Conservation (phyloP, 2,797 vertebrate species). For the Pseudopleuronectes americanus region DNA sequence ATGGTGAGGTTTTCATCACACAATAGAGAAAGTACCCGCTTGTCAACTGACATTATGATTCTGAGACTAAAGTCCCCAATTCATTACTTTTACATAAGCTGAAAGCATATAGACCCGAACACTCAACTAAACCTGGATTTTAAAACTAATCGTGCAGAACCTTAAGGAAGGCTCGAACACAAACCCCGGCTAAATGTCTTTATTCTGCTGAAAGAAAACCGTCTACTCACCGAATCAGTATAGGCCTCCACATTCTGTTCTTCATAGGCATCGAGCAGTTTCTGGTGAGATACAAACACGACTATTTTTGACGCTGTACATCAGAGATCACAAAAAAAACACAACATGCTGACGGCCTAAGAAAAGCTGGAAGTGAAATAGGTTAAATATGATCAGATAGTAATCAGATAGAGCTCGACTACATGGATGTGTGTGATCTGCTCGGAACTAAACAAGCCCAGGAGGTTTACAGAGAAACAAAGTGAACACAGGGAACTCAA, state of each 20-base stretch:
- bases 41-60: no score
- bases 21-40: no score
- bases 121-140: no score
- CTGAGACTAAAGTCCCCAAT: neutral
- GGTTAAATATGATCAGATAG: no score
- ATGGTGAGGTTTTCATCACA: no score
- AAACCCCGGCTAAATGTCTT: neutral
- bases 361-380: no score
- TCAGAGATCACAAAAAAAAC: neutral
- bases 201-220: neutral
- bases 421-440: no score
- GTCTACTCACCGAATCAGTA: constrained; percentile 88
- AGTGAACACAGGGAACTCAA: no score
- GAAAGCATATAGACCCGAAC: no score
- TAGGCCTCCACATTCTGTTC: constrained; percentile 93
- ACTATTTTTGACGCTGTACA: neutral
- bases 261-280: constrained; percentile 91
- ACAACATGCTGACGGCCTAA: neutral
- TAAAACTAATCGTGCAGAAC: neutral
- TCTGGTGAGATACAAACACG: constrained; percentile 75
- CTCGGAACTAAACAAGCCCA: no score
- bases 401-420: no score
- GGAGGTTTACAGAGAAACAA: no score
- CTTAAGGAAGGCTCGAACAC: neutral
- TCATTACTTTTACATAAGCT: neutral